phyloP scores from a whole-genome alignment of 2,113 vertebrate genomes.

The Propithecus coquereli region DNA sequence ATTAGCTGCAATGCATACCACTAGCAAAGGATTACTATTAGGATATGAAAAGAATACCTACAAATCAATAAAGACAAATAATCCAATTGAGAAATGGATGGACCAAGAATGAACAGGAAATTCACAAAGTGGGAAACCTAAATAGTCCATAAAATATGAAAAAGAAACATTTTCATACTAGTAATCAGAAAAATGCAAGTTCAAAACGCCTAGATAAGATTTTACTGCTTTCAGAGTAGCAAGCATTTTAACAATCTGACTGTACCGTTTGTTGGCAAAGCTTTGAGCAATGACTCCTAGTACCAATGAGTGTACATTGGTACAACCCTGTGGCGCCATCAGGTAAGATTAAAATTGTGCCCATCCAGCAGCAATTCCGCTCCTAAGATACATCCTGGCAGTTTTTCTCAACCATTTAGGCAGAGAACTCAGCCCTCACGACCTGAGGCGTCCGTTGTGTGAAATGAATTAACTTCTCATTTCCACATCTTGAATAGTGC shows the following conservation, averaged over 20 bases:
- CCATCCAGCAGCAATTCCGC: not conserved
- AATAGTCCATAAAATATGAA: not conserved
- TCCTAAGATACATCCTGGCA: not conserved
- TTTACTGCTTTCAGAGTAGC: not conserved
- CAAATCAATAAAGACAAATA: not conserved
- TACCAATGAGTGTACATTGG: not conserved
- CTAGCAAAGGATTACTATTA: not conserved
- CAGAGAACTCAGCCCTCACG: not conserved
- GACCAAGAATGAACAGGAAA: not conserved
- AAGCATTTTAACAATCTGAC: not conserved
- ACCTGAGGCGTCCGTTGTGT: not conserved
- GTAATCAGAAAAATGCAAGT: not conserved
- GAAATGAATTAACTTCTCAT: not conserved
- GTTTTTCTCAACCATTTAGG: not conserved
- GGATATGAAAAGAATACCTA: not conserved
- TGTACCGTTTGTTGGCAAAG: not conserved
- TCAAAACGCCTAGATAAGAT: not conserved
- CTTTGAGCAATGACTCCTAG: not conserved
- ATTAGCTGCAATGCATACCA: not conserved
- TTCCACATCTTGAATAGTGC: not conserved
- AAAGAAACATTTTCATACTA: not conserved
- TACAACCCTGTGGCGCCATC: not conserved
- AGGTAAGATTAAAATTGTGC: not conserved
- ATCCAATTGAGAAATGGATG: not conserved
- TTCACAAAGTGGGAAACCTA: not conserved